These are phyloP conservation scores for Chlamydotis undulata DNA, from an alignment of 2,113 vertebrate genomes.

Conservation along the genomic window DNA sequence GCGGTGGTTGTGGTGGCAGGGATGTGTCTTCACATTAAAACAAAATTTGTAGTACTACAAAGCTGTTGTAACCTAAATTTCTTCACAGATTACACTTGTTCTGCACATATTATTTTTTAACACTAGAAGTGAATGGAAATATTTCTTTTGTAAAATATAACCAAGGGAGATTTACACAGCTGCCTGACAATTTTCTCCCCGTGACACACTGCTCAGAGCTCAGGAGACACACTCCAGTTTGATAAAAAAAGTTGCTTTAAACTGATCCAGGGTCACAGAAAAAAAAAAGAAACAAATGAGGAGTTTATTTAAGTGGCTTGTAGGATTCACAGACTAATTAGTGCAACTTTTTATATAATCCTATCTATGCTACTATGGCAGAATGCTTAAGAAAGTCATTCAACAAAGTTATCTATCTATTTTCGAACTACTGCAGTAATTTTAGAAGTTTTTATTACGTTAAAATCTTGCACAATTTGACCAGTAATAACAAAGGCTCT, in stretches of 20 bases:
- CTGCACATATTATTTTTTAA: neutral
- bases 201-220: fast-evolving
- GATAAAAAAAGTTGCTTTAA: neutral
- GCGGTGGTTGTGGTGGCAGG: neutral
- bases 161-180: neutral
- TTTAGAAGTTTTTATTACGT: neutral
- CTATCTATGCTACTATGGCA: fast-evolving
- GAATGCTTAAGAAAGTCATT: neutral
- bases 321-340: neutral
- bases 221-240: too few species aligned
- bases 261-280: neutral
- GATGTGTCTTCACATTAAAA: neutral
- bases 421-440: neutral
- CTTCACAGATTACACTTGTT: neutral
- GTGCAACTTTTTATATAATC: neutral
- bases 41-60: neutral
- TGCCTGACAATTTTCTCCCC: neutral
- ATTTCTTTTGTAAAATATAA: neutral
- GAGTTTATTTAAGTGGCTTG: neutral
- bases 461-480: neutral
- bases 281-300: neutral
- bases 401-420: neutral
- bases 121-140: neutral
- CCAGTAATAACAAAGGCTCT: neutral
- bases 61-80: neutral